A percentile compares a stretch with the other conserved stretches of the same genome.
phyloP scores from a whole-genome alignment of 2,888 invertebrate species.

The Rotaria macrura region DNA sequence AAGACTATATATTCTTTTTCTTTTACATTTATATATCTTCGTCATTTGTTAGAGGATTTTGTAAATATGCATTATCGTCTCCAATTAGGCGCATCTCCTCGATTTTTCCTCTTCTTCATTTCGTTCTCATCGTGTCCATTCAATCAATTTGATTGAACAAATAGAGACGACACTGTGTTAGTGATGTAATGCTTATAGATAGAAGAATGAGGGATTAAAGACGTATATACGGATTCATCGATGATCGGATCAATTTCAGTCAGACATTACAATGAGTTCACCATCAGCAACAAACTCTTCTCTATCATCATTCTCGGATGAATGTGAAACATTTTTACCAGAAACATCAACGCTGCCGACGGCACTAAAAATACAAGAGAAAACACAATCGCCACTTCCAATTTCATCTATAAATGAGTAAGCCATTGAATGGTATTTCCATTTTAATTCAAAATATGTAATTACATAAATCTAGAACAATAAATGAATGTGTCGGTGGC shows the following conservation, averaged over 20 bases:
- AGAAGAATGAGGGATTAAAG: neutral
- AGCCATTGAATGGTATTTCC: neutral
- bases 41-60: conserved; percentile 1
- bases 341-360: neutral
- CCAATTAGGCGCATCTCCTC: neutral
- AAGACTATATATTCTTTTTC: neutral
- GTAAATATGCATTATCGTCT: neutral
- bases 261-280: neutral
- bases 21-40: neutral
- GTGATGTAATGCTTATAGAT: neutral
- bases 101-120: neutral
- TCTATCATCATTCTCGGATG: neutral
- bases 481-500: neutral
- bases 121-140: neutral
- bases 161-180: neutral
- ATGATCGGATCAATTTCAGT: neutral
- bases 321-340: neutral
- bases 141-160: neutral
- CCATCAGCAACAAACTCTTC: neutral
- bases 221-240: neutral
- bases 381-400: neutral
- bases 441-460: neutral
- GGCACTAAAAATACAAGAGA: too few species aligned
- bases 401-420: neutral
- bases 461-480: neutral